Percentiles rank a stretch among this genome's conserved stretches.
Evolutionary conservation across 2,797 vertebrate genomes (phyloP).

Genomic region (Argentina silus): DNA sequence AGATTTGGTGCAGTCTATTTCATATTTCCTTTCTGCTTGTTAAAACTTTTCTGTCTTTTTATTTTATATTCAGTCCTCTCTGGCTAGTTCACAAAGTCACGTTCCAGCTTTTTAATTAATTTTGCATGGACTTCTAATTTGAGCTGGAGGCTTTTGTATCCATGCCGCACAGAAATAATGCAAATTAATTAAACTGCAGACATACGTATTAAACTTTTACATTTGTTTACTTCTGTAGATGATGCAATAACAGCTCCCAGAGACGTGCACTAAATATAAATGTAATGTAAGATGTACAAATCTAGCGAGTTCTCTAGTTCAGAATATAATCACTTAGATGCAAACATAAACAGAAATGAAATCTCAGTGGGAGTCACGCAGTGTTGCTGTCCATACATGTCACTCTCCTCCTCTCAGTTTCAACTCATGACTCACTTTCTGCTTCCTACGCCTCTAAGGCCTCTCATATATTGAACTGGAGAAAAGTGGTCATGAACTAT

Average conservation of each 20-base stretch:
- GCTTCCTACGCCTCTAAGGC: no score
- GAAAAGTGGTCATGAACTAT: no score
- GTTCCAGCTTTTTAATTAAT: conserved; percentile 9
- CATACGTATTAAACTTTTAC: neutral
- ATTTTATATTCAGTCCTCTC: neutral
- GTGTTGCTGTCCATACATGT: no score
- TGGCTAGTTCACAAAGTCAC: conserved; percentile 4
- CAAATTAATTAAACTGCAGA: conserved; percentile 8
- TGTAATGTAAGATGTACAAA: neutral
- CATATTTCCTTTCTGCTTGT: no score
- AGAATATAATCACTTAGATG: no score
- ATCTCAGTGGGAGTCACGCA: no score
- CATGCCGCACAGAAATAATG: neutral
- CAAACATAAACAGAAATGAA: no score
- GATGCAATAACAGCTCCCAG: neutral
- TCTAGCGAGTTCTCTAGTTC: no score
- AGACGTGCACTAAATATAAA: neutral
- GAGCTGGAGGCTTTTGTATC: neutral
- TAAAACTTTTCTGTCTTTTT: neutral
- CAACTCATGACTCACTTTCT: no score
- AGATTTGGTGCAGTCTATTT: neutral
- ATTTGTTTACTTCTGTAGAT: neutral
- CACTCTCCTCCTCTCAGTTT: no score
- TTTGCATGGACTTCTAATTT: neutral
- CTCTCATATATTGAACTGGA: no score